Evolutionary conservation across 2,797 vertebrate genomes (phyloP).

Genomic region (Manis crassicaudata): DNA sequence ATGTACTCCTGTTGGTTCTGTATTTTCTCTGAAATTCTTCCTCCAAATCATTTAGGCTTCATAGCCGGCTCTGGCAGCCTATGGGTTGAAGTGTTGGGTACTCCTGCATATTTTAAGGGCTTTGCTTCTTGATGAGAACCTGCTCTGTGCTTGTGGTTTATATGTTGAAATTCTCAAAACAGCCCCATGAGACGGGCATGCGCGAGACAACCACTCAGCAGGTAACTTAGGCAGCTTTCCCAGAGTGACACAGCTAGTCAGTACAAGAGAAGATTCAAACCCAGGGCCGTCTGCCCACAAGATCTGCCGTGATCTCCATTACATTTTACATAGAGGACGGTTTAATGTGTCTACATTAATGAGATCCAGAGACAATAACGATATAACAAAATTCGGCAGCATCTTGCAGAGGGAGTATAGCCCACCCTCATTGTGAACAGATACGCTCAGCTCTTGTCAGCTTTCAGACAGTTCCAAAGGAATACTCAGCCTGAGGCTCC

Average conservation of each 20-base stretch:
- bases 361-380: background rate
- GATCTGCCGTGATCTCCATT: background rate
- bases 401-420: background rate
- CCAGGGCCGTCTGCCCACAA: background rate
- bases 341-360: background rate
- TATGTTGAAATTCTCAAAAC: background rate
- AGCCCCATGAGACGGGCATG: background rate
- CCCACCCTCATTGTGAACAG: background rate
- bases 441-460: background rate
- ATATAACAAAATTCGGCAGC: background rate
- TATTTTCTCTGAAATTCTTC: background rate
- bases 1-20: background rate
- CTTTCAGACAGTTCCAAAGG: slow-evolving; percentile 6
- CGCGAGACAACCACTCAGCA: background rate
- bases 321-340: background rate
- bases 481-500: background rate
- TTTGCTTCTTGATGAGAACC: background rate
- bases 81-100: background rate
- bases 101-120: background rate
- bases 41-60: background rate
- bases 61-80: background rate
- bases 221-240: background rate
- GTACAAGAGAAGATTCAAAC: background rate
- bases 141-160: background rate
- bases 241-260: background rate